Base-by-base conservation (phyloP, 2,797 vertebrate species). In the Phataginus tricuspis region DNA sequence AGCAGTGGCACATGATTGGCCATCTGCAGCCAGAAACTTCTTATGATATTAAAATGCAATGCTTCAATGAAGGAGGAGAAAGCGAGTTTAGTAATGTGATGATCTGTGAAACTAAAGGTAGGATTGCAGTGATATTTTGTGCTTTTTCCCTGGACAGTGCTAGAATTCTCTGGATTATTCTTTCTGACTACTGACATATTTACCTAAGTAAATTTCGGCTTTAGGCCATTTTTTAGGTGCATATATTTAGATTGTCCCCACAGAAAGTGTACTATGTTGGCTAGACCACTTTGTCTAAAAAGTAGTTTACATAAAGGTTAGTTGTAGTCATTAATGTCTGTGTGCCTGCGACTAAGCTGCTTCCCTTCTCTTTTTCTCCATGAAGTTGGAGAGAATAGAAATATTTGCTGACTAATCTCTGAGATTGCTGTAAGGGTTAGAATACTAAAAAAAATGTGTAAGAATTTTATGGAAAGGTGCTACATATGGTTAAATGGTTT, bases 81-180 rank as follows among this genome's bases (percentile, higher is more conserved):
- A 99, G 99, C 3, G 99, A 99, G 68, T 99, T 99, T 98, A 99
- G 99, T 98, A 99, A 99, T 39, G 99, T 99, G 97, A 99, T 99
- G 99, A 99, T 99, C 98, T 99, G 99, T 1, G 99, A 99, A 98
- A 99, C 99, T 57, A 99, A 99, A 99, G 99, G 99, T 99, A 97
- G 98, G 98, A 27, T n/a, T 63, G 3, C 13, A 5, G 1, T 1
- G 10, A 15, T 42, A 18, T 7, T 7, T 23, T 6, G 4, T 49
- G 7, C 71, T 86, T 78, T 92, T n/a, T 51, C 18, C 85, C 25
- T 15, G 12, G 8, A 18, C 15, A 7, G 23, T 19, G 4, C 51
- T 59, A 12, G 61, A 75, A 53, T 87, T 79, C 53, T 61, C 69
- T 55, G 45, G 39, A 42, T 82, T 23, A 34, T 11, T 64, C 51